Evolutionary conservation across 1,140 invertebrate genomes (phyloP).

Genomic region (Leptinotarsa texana): DNA sequence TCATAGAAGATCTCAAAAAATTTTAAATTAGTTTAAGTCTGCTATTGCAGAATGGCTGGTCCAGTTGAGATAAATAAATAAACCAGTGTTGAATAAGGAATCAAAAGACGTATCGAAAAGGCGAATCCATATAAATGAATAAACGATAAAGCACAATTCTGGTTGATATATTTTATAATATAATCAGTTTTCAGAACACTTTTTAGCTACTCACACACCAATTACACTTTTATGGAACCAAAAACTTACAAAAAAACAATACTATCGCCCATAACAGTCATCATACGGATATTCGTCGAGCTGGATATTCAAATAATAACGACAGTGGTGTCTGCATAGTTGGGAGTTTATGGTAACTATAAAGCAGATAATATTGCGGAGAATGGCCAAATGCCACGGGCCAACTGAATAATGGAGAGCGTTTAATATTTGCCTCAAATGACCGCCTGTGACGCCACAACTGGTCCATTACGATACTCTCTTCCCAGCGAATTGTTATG

Average conservation of each 20-base stretch:
- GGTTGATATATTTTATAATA: too few relatives aligned
- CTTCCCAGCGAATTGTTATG: background rate
- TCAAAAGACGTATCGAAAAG: too few relatives aligned
- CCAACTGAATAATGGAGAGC: background rate
- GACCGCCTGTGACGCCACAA: conserved; percentile 1
- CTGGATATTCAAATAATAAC: conserved; percentile 3
- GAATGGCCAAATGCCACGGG: background rate
- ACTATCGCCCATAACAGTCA: background rate
- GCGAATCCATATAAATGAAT: too few relatives aligned
- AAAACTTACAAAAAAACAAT: background rate
- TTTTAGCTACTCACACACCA: too few relatives aligned
- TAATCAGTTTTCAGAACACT: too few relatives aligned
- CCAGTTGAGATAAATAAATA: too few relatives aligned
- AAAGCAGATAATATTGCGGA: conserved; percentile 5
- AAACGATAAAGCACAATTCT: too few relatives aligned
- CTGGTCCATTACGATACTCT: background rate
- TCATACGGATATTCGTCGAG: background rate
- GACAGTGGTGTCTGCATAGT: conserved; percentile 1
- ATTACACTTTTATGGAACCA: background rate
- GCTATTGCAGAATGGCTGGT: too few relatives aligned
- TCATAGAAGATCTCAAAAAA: too few relatives aligned
- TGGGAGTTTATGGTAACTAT: background rate
- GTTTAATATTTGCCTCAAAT: background rate
- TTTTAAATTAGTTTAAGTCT: too few relatives aligned
- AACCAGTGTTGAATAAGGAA: too few relatives aligned